A percentile compares a stretch with the other conserved stretches of the same genome.
Evolutionary conservation across 2,113 vertebrate genomes (phyloP).

Genomic region (Bufo gargarizans): DNA sequence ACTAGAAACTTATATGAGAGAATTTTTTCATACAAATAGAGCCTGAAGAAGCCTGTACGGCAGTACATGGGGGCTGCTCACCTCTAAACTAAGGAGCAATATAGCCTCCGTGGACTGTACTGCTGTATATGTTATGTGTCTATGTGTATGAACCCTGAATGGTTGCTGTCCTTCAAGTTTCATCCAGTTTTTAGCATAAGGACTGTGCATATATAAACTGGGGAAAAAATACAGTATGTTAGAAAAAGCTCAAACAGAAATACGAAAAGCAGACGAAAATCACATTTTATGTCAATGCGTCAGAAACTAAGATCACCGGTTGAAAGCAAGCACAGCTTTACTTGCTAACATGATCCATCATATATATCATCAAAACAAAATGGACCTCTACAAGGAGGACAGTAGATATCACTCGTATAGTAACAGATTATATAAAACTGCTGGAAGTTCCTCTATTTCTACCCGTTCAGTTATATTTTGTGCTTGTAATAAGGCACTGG

Average conservation of each 20-base stretch:
- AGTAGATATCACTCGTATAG: neutral
- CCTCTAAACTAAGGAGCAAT: neutral
- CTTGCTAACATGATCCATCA: neutral
- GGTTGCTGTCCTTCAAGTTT: neutral
- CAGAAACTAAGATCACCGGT: neutral
- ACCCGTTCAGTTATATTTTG: slow-evolving; percentile 2
- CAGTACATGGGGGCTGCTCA: neutral
- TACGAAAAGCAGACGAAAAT: neutral
- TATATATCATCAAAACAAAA: neutral
- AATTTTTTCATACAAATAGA: no score
- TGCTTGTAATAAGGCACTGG: neutral
- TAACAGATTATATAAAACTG: slow-evolving; percentile 10
- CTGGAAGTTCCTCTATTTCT: neutral
- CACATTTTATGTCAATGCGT: neutral
- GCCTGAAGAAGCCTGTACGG: no score
- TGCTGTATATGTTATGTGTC: no score
- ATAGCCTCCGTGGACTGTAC: no score
- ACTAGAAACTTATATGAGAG: no score
- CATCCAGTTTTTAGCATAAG: neutral
- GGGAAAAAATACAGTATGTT: neutral
- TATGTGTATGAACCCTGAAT: neutral
- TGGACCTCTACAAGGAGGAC: neutral
- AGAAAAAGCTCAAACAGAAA: neutral
- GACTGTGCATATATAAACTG: neutral
- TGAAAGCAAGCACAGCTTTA: neutral